A percentile compares a stretch with the other conserved stretches of the same genome.
These are phyloP conservation scores for Etheostoma spectabile DNA, from an alignment of 2,113 vertebrate genomes.

Conservation along the genomic window DNA sequence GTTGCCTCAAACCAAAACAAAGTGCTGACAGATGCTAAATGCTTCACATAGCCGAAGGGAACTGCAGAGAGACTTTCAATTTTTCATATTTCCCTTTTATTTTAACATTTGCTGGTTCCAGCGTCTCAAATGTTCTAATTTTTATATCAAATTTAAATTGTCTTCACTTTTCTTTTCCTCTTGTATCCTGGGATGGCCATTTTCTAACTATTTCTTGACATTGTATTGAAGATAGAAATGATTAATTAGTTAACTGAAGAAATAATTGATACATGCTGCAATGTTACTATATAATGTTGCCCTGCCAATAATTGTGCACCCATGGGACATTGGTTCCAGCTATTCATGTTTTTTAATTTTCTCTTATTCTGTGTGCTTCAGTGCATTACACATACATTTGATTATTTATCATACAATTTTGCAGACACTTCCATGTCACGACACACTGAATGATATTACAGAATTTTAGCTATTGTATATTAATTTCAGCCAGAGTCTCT, in stretches of 20 bases:
- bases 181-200: background rate
- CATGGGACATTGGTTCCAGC: background rate
- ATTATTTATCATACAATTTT: background rate
- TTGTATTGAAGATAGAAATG: background rate
- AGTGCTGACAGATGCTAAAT: background rate
- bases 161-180: background rate
- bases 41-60: background rate
- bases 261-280: background rate
- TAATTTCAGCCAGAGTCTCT: background rate
- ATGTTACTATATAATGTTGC: background rate
- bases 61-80: background rate
- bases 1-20: background rate
- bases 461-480: background rate
- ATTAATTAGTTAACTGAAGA: background rate
- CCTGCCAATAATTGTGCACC: background rate
- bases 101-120: background rate
- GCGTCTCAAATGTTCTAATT: background rate
- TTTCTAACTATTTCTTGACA: background rate
- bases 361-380: background rate
- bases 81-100: background rate
- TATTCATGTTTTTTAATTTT: background rate
- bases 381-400: background rate
- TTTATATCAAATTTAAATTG: background rate
- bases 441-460: background rate
- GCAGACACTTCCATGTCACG: too few relatives aligned